Evolutionary conservation across 2,797 vertebrate species (phyloP).

Genomic region (Helostoma temminkii): DNA sequence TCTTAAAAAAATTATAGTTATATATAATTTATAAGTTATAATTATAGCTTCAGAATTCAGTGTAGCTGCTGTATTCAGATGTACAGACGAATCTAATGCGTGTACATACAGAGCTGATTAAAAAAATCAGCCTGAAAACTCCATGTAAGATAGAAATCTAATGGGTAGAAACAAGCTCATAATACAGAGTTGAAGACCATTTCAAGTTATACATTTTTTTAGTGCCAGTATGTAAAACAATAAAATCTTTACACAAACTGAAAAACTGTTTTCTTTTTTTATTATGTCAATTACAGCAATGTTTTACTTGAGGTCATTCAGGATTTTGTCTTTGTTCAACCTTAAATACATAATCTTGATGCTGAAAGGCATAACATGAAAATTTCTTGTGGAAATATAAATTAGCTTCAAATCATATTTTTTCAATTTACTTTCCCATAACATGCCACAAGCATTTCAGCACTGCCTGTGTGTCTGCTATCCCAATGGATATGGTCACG

Average conservation of each 20-base stretch:
- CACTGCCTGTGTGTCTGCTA: slow-evolving; percentile 82
- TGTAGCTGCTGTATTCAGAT: too few species aligned
- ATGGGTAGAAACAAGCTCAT: background rate
- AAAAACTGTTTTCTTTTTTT: slow-evolving; percentile 76
- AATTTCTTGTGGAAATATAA: slow-evolving; percentile 91
- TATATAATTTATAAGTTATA: too few species aligned
- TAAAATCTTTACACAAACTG: slow-evolving; percentile 66
- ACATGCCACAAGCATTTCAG: slow-evolving; percentile 90
- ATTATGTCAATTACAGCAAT: slow-evolving; percentile 85
- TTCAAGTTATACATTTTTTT: background rate
- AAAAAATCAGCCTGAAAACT: slow-evolving; percentile 10
- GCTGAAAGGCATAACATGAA: slow-evolving; percentile 89
- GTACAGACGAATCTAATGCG: too few species aligned
- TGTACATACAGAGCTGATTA: background rate
- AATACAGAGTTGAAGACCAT: background rate
- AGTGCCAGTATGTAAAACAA: slow-evolving; percentile 20
- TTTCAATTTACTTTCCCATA: slow-evolving; percentile 80
- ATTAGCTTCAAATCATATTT: slow-evolving; percentile 92
- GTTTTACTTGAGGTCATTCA: slow-evolving; percentile 82
- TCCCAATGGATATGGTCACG: slow-evolving; percentile 84
- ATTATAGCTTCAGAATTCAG: too few species aligned
- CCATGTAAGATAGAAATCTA: background rate
- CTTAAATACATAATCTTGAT: slow-evolving; percentile 82
- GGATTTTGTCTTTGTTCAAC: slow-evolving; percentile 81
- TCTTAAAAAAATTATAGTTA: too few species aligned